Evolutionary conservation across 2,113 vertebrate species (phyloP).

Genomic region (Pangasianodon hypophthalmus): DNA sequence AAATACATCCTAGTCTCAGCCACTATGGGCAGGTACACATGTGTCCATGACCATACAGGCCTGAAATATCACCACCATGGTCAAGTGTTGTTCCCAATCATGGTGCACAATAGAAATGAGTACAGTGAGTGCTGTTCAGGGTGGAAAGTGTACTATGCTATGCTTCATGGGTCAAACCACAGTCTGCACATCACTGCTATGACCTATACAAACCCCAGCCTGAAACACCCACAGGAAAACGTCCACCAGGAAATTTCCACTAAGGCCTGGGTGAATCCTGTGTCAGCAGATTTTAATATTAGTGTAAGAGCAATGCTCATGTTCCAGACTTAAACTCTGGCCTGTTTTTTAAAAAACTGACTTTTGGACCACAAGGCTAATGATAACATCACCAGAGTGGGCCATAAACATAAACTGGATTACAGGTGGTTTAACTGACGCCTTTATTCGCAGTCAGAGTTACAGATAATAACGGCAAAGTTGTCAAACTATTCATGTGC

Average conservation of each 20-base stretch:
- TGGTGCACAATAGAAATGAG: not conserved
- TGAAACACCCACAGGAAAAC: not conserved
- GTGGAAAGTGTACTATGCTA: constrained; percentile 29
- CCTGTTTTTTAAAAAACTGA: constrained; percentile 22
- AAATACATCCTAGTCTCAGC: constrained; percentile 13
- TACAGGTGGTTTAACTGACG: not conserved
- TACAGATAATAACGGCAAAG: not conserved
- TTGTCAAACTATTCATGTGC: not conserved
- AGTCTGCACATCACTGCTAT: constrained; percentile 14
- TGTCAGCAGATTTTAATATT: not conserved
- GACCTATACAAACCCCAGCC: constrained; percentile 17
- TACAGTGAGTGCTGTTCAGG: not conserved
- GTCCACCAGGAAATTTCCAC: not conserved
- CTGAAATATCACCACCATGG: constrained; percentile 29
- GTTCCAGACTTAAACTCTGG: not conserved
- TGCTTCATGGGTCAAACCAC: constrained; percentile 29
- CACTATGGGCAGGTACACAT: not conserved
- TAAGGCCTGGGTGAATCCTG: not conserved
- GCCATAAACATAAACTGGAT: constrained; percentile 24
- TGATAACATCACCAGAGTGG: constrained; percentile 22
- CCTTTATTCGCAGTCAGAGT: constrained; percentile 2
- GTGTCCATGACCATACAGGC: constrained; percentile 2
- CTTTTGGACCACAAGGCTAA: constrained; percentile 11
- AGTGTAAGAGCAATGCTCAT: not conserved
- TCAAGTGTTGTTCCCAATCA: constrained; percentile 7